Evolutionary conservation across 2,113 vertebrate species (phyloP).

Genomic region (Myotis brandtii): DNA sequence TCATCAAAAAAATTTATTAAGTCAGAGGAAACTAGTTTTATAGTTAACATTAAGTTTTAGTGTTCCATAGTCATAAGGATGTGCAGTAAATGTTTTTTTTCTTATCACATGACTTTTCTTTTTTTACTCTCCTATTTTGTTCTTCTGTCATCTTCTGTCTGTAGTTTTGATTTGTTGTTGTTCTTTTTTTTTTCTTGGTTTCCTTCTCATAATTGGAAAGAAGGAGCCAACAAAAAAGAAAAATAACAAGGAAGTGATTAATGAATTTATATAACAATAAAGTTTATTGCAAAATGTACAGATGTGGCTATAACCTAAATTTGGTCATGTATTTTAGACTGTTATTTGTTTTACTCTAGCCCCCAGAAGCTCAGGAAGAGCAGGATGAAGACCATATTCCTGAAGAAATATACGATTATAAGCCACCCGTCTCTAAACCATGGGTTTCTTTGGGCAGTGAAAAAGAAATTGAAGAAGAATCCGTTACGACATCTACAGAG

Average conservation of each 20-base stretch:
- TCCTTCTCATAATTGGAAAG: slow-evolving; percentile 31
- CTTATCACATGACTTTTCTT: background rate
- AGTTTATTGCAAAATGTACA: background rate
- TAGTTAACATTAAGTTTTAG: background rate
- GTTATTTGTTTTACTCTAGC: slow-evolving; percentile 81
- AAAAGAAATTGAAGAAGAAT: slow-evolving; percentile 93
- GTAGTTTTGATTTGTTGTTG: background rate
- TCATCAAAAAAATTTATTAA: slow-evolving; percentile 1
- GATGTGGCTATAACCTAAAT: background rate
- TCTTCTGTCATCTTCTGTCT: background rate
- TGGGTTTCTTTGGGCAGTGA: slow-evolving; percentile 96
- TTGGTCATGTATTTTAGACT: background rate
- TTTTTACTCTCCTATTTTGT: background rate
- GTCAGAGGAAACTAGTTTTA: background rate
- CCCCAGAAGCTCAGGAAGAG: slow-evolving; percentile 80
- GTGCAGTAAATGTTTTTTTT: background rate
- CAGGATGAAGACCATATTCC: slow-evolving; percentile 76
- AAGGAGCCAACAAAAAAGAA: background rate
- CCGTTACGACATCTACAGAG: slow-evolving; percentile 83
- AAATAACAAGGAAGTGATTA: background rate
- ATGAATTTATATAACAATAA: background rate
- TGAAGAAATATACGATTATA: slow-evolving; percentile 73
- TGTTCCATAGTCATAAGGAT: background rate
- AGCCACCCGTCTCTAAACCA: slow-evolving; percentile 83
- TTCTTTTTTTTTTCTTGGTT: background rate